Evolutionary conservation across 2,797 vertebrate species (phyloP), one percentile per base, ranked within the genome.

Genomic region (Sebastes itinus): DNA sequence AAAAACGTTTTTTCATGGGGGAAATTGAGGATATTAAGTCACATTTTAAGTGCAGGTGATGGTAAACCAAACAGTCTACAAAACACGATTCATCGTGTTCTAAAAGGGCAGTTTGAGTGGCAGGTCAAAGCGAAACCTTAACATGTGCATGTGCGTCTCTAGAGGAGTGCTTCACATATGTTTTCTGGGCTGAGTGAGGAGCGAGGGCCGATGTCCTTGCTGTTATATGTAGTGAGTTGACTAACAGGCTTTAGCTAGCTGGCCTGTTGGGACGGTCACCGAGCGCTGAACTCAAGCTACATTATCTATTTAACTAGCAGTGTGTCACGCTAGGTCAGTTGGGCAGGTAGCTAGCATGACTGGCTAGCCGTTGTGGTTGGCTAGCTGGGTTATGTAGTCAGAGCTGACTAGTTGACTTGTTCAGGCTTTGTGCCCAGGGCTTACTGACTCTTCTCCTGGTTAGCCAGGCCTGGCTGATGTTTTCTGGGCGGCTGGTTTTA

Each of bases 401-500:
- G 85, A 59, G 75, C 84, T 42, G 82, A 88, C 87, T 65, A 73
- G 72, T 87, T 87, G 78, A 83, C 86, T 83, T 82, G 86, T 87
- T 83, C 78, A 87, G 89, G 82, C 74, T 66, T 69, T 42, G 71
- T 28, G 75, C 61, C 78, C 54, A 67, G 83, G 86, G 72, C 74
- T 79, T 59, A 46, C 70, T 23, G 78, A 72, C 76, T 81, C 77
- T 42, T 75, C 82, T 72, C 58, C 80, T 60, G 56, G 38, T 66
- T 32, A 55, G 77, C 83, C 90, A 69, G 72, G 81, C 71, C 79
- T 30, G 72, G 80, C 64, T 72, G 82, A 81, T 86, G 78, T 75
- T 84, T 71, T 82, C 64, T 11, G 46, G 80, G 85, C 42, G 8
- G 80, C 88, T 82, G 85, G 2, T 69, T 68, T 42, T 42, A 83